These are phyloP conservation scores for Tretioscincus oriximinensis DNA, from an alignment of 2,113 vertebrate genomes.

Conservation along the genomic window DNA sequence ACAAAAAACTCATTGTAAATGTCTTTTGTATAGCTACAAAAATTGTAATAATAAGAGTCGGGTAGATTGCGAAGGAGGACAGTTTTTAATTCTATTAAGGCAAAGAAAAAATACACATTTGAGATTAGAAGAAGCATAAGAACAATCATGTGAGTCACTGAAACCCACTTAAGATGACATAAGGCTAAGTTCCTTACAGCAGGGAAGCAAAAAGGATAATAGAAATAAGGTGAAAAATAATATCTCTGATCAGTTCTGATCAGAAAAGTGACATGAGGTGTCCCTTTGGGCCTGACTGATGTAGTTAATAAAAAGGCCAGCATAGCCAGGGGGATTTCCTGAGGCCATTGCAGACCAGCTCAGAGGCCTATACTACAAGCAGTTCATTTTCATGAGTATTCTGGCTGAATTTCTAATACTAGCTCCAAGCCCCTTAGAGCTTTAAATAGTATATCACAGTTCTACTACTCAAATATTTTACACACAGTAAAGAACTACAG, in stretches of 20 bases:
- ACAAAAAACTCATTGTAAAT: too few species aligned
- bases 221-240: constrained; percentile 50
- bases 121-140: neutral
- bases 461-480: constrained; percentile 52
- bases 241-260: constrained; percentile 61
- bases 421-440: constrained; percentile 70
- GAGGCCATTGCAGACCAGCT: constrained; percentile 76
- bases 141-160: neutral
- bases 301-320: constrained; percentile 72
- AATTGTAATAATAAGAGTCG: too few species aligned
- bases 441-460: constrained; percentile 72
- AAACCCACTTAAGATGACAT: neutral
- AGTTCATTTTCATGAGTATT: constrained; percentile 72
- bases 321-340: constrained; percentile 79
- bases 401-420: constrained; percentile 72
- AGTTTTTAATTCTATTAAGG: neutral
- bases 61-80: neutral
- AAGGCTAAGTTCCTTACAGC: neutral
- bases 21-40: too few species aligned
- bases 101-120: neutral
- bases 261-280: constrained; percentile 69
- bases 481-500: constrained; percentile 49
- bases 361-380: constrained; percentile 58
- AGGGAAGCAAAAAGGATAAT: constrained; percentile 43
- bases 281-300: constrained; percentile 71